These are phyloP conservation scores for Toxotes chatareus DNA, from an alignment of 2,113 vertebrate species.

Conservation along the genomic window DNA sequence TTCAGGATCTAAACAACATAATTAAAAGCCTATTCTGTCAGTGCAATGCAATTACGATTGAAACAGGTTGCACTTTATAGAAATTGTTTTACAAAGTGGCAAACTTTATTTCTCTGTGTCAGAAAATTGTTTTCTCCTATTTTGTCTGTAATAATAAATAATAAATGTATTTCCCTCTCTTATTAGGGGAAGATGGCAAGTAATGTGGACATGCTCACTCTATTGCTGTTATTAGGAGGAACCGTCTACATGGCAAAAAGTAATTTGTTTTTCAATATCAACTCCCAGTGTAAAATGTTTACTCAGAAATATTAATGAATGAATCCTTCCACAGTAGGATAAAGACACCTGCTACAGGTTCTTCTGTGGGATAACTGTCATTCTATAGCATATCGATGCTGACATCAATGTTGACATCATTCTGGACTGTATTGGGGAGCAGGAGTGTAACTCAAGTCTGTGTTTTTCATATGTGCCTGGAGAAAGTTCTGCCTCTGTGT, in stretches of 20 bases:
- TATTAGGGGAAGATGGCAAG: not conserved
- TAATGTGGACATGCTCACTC: not conserved
- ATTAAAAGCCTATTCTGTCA: not conserved
- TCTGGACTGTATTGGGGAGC: slow-evolving; percentile 5
- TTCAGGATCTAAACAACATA: not conserved
- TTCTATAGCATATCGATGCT: not conserved
- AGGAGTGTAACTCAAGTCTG: not conserved
- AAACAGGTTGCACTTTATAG: not conserved
- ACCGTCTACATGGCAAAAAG: not conserved
- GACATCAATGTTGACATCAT: not conserved
- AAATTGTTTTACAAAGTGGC: slow-evolving; percentile 9
- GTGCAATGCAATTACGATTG: not conserved
- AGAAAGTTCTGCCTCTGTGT: not conserved
- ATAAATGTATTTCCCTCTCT: not conserved
- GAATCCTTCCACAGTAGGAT: not conserved
- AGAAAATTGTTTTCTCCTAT: slow-evolving; percentile 3
- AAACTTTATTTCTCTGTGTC: not conserved
- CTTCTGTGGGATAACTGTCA: not conserved
- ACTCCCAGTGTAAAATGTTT: not conserved
- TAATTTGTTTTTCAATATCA: not conserved
- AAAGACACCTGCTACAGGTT: not conserved
- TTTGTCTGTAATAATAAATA: slow-evolving; percentile 10
- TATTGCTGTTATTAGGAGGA: slow-evolving; percentile 8
- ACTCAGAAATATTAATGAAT: not conserved
- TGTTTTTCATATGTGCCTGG: slow-evolving; percentile 7